These are phyloP conservation scores for Rhinogobio ventralis DNA, from an alignment of 2,797 vertebrate species.

Conservation along the genomic window DNA sequence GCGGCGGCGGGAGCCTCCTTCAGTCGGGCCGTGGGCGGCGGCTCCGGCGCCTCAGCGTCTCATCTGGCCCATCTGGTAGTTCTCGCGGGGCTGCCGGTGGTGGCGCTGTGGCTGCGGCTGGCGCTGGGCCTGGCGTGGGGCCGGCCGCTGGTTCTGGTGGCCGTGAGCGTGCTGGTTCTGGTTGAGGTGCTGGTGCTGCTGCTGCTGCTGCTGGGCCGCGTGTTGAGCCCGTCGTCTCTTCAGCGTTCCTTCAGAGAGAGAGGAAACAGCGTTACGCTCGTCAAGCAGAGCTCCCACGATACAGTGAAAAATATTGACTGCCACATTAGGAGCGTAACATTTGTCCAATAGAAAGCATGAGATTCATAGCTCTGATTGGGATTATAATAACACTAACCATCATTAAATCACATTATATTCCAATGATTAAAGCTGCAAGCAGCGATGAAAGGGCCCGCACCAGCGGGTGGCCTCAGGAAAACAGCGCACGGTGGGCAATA, in stretches of 20 bases:
- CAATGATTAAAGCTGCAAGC: no score
- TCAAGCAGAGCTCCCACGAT: no score
- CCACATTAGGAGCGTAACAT: no score
- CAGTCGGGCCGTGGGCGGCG: slow-evolving; percentile 44
- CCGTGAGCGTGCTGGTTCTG: slow-evolving; percentile 73
- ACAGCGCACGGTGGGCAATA: no score
- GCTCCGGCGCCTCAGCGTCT: slow-evolving; percentile 77
- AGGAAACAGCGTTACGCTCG: no score
- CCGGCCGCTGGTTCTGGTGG: slow-evolving; percentile 75
- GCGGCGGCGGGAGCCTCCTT: background rate
- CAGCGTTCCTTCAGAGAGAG: slow-evolving; percentile 85
- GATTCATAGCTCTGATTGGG: no score
- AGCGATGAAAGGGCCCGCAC: no score
- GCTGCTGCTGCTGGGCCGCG: slow-evolving; percentile 82
- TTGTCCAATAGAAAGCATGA: no score
- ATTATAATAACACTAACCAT: no score
- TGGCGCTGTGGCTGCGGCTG: slow-evolving; percentile 85
- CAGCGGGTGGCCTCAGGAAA: no score
- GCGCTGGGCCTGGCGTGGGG: slow-evolving; percentile 66
- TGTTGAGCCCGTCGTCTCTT: slow-evolving; percentile 95
- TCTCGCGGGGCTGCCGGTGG: slow-evolving; percentile 82
- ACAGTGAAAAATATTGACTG: no score
- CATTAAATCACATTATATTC: no score
- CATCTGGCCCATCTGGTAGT: slow-evolving; percentile 92
- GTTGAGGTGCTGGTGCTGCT: slow-evolving; percentile 68